Evolutionary conservation across 2,113 vertebrate species (phyloP).

Genomic region (Corythoichthys intestinalis): DNA sequence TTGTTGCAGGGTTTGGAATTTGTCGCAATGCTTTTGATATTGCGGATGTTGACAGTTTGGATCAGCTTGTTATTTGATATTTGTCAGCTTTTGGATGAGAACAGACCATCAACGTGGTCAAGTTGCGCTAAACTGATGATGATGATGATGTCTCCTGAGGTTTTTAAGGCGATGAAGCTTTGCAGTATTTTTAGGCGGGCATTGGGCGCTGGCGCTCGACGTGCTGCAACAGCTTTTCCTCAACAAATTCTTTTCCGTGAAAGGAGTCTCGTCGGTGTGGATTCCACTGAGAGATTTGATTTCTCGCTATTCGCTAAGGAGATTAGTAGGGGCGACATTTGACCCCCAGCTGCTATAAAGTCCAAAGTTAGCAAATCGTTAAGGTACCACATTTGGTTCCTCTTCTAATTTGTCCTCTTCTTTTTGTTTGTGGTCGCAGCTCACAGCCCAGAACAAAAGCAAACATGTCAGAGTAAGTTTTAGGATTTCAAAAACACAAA

Average conservation of each 20-base stretch:
- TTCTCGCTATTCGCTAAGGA: conserved; percentile 35
- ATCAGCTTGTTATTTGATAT: neutral
- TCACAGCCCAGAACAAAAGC: neutral
- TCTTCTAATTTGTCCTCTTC: conserved; percentile 1
- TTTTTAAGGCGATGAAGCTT: neutral
- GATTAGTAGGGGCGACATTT: conserved; percentile 44
- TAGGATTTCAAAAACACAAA: neutral
- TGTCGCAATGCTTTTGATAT: neutral
- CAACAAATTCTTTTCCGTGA: neutral
- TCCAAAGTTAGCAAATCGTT: conserved; percentile 52
- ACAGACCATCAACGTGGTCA: neutral
- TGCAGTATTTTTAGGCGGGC: neutral
- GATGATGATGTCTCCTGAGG: neutral
- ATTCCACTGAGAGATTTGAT: conserved; percentile 11
- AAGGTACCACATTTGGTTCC: neutral
- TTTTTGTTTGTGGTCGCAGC: neutral
- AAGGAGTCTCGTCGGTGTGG: neutral
- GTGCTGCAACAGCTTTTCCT: neutral
- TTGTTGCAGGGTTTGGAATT: neutral
- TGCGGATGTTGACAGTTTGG: neutral
- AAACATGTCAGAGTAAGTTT: conserved; percentile 75
- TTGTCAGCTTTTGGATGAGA: neutral
- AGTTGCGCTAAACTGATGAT: neutral
- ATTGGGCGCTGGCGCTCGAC: neutral
- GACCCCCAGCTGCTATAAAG: conserved; percentile 24